Evolutionary conservation across 2,888 invertebrate species (phyloP), one percentile per base, ranked within the genome.

Genomic region (Tillus elongatus): DNA sequence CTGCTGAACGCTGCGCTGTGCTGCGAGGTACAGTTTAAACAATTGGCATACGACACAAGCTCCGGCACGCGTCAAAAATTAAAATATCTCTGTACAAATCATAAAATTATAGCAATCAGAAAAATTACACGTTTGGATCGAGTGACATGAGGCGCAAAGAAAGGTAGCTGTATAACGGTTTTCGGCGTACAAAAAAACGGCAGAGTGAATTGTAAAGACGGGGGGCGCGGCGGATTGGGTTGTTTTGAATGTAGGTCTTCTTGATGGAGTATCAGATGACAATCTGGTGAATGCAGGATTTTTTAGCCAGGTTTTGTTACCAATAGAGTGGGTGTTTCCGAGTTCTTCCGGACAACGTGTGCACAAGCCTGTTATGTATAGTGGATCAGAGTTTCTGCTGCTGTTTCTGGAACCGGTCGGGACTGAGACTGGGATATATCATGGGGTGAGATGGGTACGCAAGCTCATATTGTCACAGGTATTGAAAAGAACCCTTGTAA

Each of bases 281-380:
- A 59, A 46, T 49, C 47, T 50, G 43, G 42, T 56, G 53, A 54
- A 56, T 58, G 48, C 52, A 54, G 49, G 52, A 56, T 52, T 60
- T 61, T 61, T 61, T 57, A 47, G 36, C 32, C 4, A 13, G 4
- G 32, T 14, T 32, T 32, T 32, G 32, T 32, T 14, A 6, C 6
- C 42, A 46, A 41, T 39, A 32, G 49, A 49, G 60, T 60, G 60
- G 63, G 63, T 56, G 61, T 61, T 54, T 50, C 60, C 49, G 42
- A 49, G 49, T 55, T 52, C 60, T 63, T 63, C 63, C 63, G 63
- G 61, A 61, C n/a, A n/a, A n/a, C n/a, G n/a, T n/a, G n/a, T n/a
- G n/a, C n/a, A n/a, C n/a, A n/a, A n/a, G n/a, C n/a, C n/a, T n/a
- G n/a, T n/a, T n/a, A n/a, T n/a, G n/a, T n/a, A n/a, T n/a, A n/a